Evolutionary conservation across 2,797 vertebrate genomes (phyloP).

Genomic region (Tenualosa thibaudeaui): DNA sequence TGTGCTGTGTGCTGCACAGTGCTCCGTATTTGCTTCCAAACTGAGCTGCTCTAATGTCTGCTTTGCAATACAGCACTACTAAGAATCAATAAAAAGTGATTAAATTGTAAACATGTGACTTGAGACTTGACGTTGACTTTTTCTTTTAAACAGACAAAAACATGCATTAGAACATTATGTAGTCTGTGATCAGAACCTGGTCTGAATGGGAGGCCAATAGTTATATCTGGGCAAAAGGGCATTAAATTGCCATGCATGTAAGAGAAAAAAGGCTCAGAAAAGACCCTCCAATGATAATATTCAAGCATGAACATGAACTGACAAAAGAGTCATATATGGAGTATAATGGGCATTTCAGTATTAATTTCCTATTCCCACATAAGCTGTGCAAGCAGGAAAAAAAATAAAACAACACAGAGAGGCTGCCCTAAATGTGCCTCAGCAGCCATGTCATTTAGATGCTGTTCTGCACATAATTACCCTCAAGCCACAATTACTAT

Average conservation of each 20-base stretch:
- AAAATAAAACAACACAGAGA: background rate
- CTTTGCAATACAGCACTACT: background rate
- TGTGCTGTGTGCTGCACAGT: background rate
- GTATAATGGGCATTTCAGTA: background rate
- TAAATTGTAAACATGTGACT: background rate
- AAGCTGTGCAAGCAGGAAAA: background rate
- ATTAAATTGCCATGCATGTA: background rate
- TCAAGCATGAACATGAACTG: background rate
- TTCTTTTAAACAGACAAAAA: background rate
- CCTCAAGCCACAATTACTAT: slow-evolving; percentile 55
- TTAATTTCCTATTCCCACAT: background rate
- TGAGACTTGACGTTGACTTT: background rate
- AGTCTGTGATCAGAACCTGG: background rate
- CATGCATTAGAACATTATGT: background rate
- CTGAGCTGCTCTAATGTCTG: background rate
- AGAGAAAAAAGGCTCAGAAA: background rate
- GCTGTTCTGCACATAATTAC: slow-evolving; percentile 54
- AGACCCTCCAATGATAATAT: background rate
- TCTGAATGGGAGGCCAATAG: background rate
- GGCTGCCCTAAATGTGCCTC: background rate
- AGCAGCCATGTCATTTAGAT: slow-evolving; percentile 44
- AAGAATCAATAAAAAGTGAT: background rate
- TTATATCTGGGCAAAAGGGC: background rate
- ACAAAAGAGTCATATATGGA: background rate
- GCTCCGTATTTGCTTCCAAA: background rate